Conservation (phyloP, 35 echinoderm and acorn worm genomes). For the Ptychodera flava region DNA sequence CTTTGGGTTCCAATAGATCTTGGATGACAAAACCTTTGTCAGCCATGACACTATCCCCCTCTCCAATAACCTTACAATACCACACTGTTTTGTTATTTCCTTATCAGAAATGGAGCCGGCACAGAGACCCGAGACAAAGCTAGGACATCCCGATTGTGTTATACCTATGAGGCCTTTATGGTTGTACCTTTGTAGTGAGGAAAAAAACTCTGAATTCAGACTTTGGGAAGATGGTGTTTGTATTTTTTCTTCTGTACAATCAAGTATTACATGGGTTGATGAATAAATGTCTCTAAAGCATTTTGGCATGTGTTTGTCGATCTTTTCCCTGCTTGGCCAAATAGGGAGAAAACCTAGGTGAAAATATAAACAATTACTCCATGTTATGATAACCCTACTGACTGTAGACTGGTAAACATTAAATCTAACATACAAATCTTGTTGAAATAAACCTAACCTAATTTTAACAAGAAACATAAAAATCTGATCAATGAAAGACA, state of each 20-base stretch:
- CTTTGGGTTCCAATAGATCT: slow-evolving; percentile 6
- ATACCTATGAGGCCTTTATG: slow-evolving; percentile 10
- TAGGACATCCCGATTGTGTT: slow-evolving; percentile 1
- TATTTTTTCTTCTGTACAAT: slow-evolving; percentile 10
- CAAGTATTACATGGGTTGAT: slow-evolving; percentile 24
- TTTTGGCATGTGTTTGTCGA: no score
- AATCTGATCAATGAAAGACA: no score
- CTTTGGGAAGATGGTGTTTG: neutral
- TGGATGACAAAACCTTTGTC: slow-evolving; percentile 10
- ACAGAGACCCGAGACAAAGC: slow-evolving; percentile 21
- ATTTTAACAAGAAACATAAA: no score
- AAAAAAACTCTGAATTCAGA: neutral
- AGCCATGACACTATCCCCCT: slow-evolving; percentile 17
- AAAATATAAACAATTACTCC: no score
- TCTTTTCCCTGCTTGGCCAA: no score
- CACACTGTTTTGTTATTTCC: slow-evolving; percentile 11
- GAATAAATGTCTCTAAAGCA: no score
- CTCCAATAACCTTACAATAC: slow-evolving; percentile 10
- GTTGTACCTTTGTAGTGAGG: neutral
- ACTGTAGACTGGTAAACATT: no score
- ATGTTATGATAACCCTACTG: no score
- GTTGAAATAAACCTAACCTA: no score
- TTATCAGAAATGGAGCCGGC: slow-evolving; percentile 18
- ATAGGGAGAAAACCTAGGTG: no score
- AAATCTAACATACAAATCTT: no score